Conservation (phyloP, 2,113 vertebrate genomes). For the Myotis davidii region DNA sequence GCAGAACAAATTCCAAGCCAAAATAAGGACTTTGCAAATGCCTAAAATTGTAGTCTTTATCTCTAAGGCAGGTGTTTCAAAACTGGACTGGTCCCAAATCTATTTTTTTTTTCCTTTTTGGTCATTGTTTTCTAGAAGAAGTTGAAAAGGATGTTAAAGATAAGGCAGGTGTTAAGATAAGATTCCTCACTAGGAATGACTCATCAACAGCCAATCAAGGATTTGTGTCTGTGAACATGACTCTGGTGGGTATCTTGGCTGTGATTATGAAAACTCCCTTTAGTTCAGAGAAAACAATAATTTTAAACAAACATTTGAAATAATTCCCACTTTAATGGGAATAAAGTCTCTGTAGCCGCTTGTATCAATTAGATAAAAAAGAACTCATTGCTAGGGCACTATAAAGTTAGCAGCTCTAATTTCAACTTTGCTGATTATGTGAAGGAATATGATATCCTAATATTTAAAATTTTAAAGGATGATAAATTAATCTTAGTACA, state of each 20-base stretch:
- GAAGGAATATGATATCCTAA: neutral
- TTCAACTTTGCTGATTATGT: neutral
- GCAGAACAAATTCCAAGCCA: constrained; percentile 48
- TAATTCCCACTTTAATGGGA: neutral
- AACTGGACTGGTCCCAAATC: constrained; percentile 70
- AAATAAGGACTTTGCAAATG: constrained; percentile 49
- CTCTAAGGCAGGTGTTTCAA: constrained; percentile 79
- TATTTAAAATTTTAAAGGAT: neutral
- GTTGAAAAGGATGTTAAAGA: constrained; percentile 78
- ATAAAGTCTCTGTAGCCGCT: neutral
- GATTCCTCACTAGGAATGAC: constrained; percentile 74
- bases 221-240: constrained; percentile 45
- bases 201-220: constrained; percentile 60
- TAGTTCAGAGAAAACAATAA: constrained; percentile 20
- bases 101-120: constrained; percentile 40
- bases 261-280: constrained; percentile 27
- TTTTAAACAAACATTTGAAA: constrained; percentile 50
- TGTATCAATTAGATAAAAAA: neutral
- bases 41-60: constrained; percentile 77
- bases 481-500: neutral
- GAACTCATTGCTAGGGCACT: neutral
- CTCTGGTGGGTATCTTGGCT: neutral
- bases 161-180: constrained; percentile 81
- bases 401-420: neutral
- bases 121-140: constrained; percentile 79